phyloP scores from a whole-genome alignment of 2,113 vertebrate species.

The Marmota monax region DNA sequence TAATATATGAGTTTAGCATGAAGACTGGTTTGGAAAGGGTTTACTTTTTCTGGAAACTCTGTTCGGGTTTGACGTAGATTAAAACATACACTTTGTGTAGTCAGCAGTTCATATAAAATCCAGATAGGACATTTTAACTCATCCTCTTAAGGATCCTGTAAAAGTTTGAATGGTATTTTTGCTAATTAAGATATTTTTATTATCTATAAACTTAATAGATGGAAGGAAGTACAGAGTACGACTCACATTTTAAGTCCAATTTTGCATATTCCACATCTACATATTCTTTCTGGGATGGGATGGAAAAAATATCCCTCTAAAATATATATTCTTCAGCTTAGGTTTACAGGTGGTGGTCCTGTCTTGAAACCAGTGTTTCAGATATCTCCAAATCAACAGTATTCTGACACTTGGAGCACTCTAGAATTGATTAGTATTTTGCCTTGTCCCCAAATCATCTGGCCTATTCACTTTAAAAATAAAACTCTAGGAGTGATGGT shows the following conservation, averaged over 20 bases:
- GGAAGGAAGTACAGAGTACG: neutral
- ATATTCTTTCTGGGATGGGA: neutral
- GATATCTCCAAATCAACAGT: too few species aligned
- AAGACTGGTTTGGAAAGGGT: neutral
- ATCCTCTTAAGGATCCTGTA: neutral
- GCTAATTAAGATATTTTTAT: slow-evolving; percentile 11
- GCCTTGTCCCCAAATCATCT: neutral
- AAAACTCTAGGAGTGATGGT: neutral
- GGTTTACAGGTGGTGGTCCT: too few species aligned
- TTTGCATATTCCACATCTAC: neutral
- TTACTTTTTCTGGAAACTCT: neutral
- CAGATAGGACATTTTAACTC: neutral
- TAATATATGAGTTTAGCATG: neutral
- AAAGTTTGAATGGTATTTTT: neutral
- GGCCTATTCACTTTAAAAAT: neutral
- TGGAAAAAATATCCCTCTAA: neutral
- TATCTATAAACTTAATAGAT: neutral
- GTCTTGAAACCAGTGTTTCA: too few species aligned
- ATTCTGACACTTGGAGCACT: neutral
- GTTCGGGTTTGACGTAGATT: neutral
- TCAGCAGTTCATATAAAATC: neutral
- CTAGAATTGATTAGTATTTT: neutral
- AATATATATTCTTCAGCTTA: too few species aligned
- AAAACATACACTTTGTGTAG: neutral
- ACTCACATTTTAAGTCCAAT: neutral